Percentiles rank a stretch among this genome's conserved stretches.
Evolutionary conservation across 2,888 invertebrate species (phyloP).

Genomic region (Eledona agricola): DNA sequence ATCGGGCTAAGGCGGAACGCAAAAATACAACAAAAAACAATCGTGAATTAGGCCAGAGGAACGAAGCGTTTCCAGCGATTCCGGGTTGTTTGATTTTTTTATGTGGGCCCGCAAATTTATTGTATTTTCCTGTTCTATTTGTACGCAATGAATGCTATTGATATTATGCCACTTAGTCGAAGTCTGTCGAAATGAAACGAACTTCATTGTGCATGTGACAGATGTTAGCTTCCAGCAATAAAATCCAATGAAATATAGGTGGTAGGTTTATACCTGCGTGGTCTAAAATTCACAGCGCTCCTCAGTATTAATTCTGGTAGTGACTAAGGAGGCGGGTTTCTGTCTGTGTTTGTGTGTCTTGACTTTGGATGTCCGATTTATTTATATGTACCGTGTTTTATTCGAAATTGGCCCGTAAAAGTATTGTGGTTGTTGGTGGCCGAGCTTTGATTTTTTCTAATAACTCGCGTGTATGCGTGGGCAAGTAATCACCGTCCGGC

Average conservation of each 20-base stretch:
- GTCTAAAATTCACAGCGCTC: neutral
- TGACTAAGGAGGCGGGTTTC: conserved; percentile 2
- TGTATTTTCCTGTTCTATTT: conserved; percentile 9
- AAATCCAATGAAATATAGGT: conserved; percentile 2
- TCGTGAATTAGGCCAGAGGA: too few species aligned
- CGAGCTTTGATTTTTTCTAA: too few species aligned
- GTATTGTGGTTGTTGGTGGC: too few species aligned
- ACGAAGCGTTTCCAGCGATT: too few species aligned
- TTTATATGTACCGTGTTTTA: too few species aligned
- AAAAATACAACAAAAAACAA: too few species aligned
- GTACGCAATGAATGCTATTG: neutral
- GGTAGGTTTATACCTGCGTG: conserved; percentile 10
- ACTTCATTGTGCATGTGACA: conserved; percentile 16
- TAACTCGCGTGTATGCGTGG: too few species aligned
- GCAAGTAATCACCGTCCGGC: neutral
- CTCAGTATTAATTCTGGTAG: conserved; percentile 1
- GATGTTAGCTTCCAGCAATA: conserved; percentile 23
- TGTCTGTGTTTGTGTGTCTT: conserved; percentile 3
- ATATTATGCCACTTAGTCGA: conserved; percentile 21
- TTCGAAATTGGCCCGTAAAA: too few species aligned
- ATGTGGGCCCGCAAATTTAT: too few species aligned
- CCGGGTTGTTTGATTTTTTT: too few species aligned
- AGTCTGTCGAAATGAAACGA: conserved; percentile 25
- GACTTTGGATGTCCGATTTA: neutral
- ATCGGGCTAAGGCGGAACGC: too few species aligned